Conservation (phyloP, 2,113 vertebrate genomes). For the Indicator maculatus region DNA sequence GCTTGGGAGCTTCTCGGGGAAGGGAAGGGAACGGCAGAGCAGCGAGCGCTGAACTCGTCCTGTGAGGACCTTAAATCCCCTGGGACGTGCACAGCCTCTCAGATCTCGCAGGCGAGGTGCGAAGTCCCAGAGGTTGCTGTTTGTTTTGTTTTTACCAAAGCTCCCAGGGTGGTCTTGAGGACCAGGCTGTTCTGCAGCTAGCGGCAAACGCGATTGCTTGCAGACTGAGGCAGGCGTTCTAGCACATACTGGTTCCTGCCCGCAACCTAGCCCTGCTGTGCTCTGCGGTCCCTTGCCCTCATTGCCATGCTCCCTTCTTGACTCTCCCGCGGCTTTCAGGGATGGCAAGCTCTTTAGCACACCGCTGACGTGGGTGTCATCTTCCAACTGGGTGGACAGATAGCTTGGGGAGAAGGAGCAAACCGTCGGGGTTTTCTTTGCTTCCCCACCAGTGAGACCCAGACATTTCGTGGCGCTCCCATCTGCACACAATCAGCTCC, state of each 20-base stretch:
- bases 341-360: background rate
- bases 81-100: background rate
- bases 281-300: background rate
- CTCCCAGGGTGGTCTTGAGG: background rate
- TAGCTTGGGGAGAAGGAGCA: background rate
- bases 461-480: background rate
- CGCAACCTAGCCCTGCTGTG: accelerated
- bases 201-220: background rate
- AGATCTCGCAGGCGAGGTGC: background rate
- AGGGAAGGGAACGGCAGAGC: conserved; percentile 9
- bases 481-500: background rate
- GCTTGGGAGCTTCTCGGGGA: background rate
- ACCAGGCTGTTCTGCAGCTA: background rate
- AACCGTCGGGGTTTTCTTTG: background rate
- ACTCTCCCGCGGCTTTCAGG: background rate
- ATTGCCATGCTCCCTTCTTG: background rate
- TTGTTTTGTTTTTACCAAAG: background rate
- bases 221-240: background rate
- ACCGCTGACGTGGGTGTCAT: background rate
- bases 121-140: background rate
- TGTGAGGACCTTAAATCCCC: background rate
- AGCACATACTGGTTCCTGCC: background rate
- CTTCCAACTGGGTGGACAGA: background rate
- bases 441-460: background rate
- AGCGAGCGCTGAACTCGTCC: background rate